A percentile compares a stretch with the other conserved stretches of the same genome.
Conservation (phyloP, 2,888 invertebrate species). For the Acanthosoma haemorrhoidale region DNA sequence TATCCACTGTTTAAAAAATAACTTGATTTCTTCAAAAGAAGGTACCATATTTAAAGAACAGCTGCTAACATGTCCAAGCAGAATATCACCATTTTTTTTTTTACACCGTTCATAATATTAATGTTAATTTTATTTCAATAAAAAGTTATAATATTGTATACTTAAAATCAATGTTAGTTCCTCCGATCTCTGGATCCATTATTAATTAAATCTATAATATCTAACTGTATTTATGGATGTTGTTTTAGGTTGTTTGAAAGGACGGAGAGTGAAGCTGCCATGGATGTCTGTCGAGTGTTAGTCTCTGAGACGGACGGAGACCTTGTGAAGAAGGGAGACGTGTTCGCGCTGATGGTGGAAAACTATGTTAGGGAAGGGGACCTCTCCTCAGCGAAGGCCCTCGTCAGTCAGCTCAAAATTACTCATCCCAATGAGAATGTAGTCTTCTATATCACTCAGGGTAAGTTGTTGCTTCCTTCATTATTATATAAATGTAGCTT, state of each 20-base stretch:
- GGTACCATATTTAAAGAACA: too few species aligned
- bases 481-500: too few species aligned
- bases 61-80: background rate
- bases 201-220: too few species aligned
- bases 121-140: background rate
- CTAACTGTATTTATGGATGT: conserved; percentile 20
- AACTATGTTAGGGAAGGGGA: conserved; percentile 44
- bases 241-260: conserved; percentile 52
- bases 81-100: background rate
- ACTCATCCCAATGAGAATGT: conserved; percentile 41
- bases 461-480: conserved; percentile 32
- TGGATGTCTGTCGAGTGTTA: conserved; percentile 55
- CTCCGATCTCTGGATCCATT: too few species aligned
- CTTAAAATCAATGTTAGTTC: too few species aligned
- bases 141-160: background rate
- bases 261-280: conserved; percentile 54
- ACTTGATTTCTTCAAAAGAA: too few species aligned
- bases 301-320: conserved; percentile 49
- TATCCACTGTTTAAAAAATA: too few species aligned
- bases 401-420: conserved; percentile 41
- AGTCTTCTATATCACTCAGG: conserved; percentile 42
- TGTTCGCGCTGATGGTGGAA: conserved; percentile 55
- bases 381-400: conserved; percentile 40
- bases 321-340: conserved; percentile 53
- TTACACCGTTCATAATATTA: background rate